Evolutionary conservation across 2,113 vertebrate genomes (phyloP).

Genomic region (Lepisosteus osseus): DNA sequence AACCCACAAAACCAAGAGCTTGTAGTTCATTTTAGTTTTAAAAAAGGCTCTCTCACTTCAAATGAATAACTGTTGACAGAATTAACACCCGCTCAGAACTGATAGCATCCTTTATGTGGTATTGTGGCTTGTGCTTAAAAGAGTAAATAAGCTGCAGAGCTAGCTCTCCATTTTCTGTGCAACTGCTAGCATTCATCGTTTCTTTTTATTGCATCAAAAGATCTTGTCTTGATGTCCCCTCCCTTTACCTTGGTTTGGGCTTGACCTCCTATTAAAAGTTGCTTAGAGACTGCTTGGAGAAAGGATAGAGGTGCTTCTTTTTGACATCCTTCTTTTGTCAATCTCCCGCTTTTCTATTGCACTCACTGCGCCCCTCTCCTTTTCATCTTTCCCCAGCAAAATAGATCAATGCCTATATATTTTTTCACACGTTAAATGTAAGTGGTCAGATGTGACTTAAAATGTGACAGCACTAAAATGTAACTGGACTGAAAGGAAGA

Average conservation of each 20-base stretch:
- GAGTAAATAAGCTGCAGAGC: conserved; percentile 50
- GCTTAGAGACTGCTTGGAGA: conserved; percentile 89
- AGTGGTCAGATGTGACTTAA: background rate
- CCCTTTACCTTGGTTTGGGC: conserved; percentile 72
- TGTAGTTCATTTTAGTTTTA: background rate
- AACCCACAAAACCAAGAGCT: background rate
- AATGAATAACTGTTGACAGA: conserved; percentile 41
- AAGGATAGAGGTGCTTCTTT: conserved; percentile 58
- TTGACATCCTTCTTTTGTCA: conserved; percentile 76
- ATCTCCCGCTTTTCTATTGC: conserved; percentile 13
- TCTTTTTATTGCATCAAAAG: conserved; percentile 69
- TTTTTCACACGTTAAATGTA: background rate
- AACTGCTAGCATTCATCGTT: conserved; percentile 61
- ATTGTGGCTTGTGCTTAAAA: conserved; percentile 54
- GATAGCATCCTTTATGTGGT: conserved; percentile 48
- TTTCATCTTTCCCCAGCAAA: conserved; percentile 15
- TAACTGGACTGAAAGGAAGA: no score
- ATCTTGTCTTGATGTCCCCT: conserved; percentile 63
- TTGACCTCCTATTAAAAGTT: conserved; percentile 97
- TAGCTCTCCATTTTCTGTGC: conserved; percentile 53
- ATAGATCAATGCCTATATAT: background rate
- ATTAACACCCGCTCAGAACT: conserved; percentile 55
- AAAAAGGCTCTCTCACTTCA: background rate
- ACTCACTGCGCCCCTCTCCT: conserved; percentile 3
- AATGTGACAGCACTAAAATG: background rate